A percentile compares a stretch with the other conserved stretches of the same genome.
These are phyloP conservation scores for Willowsia nigromaculata DNA, from an alignment of 2,888 invertebrate genomes.

Conservation along the genomic window DNA sequence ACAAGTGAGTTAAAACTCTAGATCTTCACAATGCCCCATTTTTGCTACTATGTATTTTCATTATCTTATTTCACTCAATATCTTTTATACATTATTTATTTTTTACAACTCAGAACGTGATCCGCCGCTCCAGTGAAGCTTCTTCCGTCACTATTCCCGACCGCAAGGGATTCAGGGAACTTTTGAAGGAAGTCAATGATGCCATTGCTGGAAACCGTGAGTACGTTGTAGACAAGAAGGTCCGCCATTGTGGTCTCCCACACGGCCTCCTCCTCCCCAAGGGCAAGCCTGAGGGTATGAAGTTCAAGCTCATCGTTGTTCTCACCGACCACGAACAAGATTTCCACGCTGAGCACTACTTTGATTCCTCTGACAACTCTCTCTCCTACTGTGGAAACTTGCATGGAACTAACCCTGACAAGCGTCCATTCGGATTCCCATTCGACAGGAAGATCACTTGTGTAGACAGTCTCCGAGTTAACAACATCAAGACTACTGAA, in stretches of 20 bases:
- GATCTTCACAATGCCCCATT: background rate
- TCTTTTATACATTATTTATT: background rate
- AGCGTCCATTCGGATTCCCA: conserved; percentile 87
- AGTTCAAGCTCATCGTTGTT: conserved; percentile 84
- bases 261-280: conserved; percentile 87
- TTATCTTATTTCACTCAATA: background rate
- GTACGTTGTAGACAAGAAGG: conserved; percentile 77
- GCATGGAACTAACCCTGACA: conserved; percentile 82
- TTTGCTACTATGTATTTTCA: background rate
- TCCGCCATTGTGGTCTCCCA: conserved; percentile 86
- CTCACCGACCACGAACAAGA: conserved; percentile 82
- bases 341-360: conserved; percentile 81
- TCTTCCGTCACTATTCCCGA: conserved; percentile 79
- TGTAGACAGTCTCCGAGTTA: conserved; percentile 79
- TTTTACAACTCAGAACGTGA: conserved; percentile 73
- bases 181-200: conserved; percentile 76
- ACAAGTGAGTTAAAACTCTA: conserved; percentile 27
- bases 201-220: conserved; percentile 76
- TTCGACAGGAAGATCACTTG: conserved; percentile 85
- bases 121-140: conserved; percentile 77
- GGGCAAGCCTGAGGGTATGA: conserved; percentile 86
- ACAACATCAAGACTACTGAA: conserved; percentile 77
- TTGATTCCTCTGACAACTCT: conserved; percentile 83
- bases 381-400: conserved; percentile 82
- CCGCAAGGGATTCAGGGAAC: conserved; percentile 76